Base-by-base conservation (phyloP, 2,888 invertebrate species). In the Marasmarcha lunaedactyla region DNA sequence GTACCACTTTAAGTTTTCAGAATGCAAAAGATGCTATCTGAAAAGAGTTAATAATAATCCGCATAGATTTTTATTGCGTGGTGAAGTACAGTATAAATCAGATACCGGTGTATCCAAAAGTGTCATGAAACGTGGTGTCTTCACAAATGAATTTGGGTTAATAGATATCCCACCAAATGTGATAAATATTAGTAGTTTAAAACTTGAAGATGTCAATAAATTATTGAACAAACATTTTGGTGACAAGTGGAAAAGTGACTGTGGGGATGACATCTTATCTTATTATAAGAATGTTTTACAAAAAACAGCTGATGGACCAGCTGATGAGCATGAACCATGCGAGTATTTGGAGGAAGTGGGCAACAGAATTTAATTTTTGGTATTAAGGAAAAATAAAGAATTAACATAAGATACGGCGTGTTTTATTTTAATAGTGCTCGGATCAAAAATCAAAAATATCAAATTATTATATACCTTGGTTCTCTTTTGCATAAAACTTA, bases 1-100 rank as follows among this genome's bases (percentile, higher is more conserved):
- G 30, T 38, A 42, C 35, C 38, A 38, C 38, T 38, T 41, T 20
- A 37, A 41, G 38, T 41, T 41, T 37, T 41, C 41, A 33, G 41
- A 41, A 35, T 41, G 37, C 37, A 41, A 41, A 37, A 41, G 38
- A 41, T 41, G 38, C 20, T 41, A 35, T 34, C 37, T 41, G 26
- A 41, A 41, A 27, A 41, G 41, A 41, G 41, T 41, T 14, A 41
- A 37, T 12, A 41, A 37, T 37, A 37, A 33, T 20, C 25, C 41
- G 34, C 26, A 41, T 15, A 25, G 37, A 20, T 41, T 37, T 41
- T 25, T 37, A 35, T 20, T 41, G 15, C 15, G 15, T n/a, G 41
- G 37, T 33, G 37, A 41, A 41, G 27, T 35, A 20, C 25, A 39
- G 35, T 35, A 35, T 9, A 30, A 36, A 30, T 15, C 30, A 36